phyloP scores from a whole-genome alignment of 2,888 invertebrate species.

The Papilio gigon region DNA sequence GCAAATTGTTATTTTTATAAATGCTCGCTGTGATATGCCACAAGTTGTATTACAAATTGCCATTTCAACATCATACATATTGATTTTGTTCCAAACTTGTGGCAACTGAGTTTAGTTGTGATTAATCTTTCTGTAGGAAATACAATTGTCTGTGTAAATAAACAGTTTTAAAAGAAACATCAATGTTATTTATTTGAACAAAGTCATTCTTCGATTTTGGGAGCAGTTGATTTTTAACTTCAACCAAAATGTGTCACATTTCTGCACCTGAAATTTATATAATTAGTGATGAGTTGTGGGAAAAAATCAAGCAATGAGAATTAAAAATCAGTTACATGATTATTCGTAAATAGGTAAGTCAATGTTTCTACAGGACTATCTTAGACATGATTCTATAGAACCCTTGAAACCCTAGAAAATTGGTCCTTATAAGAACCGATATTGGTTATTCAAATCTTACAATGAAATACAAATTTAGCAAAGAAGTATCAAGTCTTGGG shows the following conservation, averaged over 20 bases:
- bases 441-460: too few relatives aligned
- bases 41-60: slow-evolving; percentile 44
- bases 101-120: slow-evolving; percentile 49
- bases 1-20: slow-evolving; percentile 46
- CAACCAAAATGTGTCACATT: background rate
- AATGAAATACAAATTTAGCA: too few relatives aligned
- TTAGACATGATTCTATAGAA: too few relatives aligned
- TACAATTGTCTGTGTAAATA: slow-evolving; percentile 49
- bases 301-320: background rate
- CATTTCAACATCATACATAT: slow-evolving; percentile 25
- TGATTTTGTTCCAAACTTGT: slow-evolving; percentile 43
- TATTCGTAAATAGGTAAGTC: too few relatives aligned
- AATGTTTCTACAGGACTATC: too few relatives aligned
- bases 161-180: slow-evolving; percentile 43
- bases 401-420: too few relatives aligned
- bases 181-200: slow-evolving; percentile 25
- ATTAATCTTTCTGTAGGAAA: slow-evolving; percentile 46
- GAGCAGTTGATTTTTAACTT: background rate
- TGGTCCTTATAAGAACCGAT: too few relatives aligned
- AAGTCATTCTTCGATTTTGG: background rate
- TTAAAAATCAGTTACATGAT: too few relatives aligned
- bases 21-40: slow-evolving; percentile 55
- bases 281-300: background rate
- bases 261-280: slow-evolving; percentile 2
- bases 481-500: too few relatives aligned